These are phyloP conservation scores for Stigmatopora nigra DNA, from an alignment of 2,113 vertebrate genomes.

Conservation along the genomic window DNA sequence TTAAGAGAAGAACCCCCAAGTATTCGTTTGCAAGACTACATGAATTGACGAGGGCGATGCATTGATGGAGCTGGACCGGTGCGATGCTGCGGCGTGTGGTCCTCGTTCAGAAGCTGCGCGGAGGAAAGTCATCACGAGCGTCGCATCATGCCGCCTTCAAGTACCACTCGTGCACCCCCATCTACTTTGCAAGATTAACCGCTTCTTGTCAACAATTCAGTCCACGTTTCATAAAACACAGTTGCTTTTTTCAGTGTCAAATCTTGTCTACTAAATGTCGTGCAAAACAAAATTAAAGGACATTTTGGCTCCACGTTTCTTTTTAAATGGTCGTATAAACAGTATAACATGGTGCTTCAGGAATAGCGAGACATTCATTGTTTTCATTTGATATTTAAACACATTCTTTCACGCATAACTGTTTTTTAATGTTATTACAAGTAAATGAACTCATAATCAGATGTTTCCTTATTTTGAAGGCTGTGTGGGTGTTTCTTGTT, in stretches of 20 bases:
- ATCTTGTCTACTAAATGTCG: too few species aligned
- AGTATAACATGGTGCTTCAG: too few species aligned
- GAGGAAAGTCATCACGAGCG: conserved; percentile 57
- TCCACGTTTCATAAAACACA: not conserved
- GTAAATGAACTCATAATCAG: too few species aligned
- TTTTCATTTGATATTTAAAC: too few species aligned
- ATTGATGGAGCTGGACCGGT: conserved; percentile 40
- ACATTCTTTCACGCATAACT: too few species aligned
- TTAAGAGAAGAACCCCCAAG: conserved; percentile 33
- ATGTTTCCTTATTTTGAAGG: too few species aligned
- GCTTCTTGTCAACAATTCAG: not conserved
- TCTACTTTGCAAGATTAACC: not conserved
- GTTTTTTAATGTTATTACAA: too few species aligned
- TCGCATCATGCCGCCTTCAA: conserved; percentile 49
- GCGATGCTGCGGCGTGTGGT: conserved; percentile 50
- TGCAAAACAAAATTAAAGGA: too few species aligned
- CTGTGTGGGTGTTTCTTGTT: too few species aligned
- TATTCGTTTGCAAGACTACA: conserved; percentile 61
- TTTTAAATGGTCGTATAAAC: too few species aligned
- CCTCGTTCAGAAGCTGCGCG: conserved; percentile 37
- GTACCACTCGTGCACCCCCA: conserved; percentile 26
- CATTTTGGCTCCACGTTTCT: too few species aligned
- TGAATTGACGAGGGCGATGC: conserved; percentile 44
- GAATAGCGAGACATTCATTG: too few species aligned
- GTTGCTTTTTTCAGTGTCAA: not conserved